Base-by-base conservation (phyloP, 2,888 invertebrate species). In the Trichogramma evanescens region DNA sequence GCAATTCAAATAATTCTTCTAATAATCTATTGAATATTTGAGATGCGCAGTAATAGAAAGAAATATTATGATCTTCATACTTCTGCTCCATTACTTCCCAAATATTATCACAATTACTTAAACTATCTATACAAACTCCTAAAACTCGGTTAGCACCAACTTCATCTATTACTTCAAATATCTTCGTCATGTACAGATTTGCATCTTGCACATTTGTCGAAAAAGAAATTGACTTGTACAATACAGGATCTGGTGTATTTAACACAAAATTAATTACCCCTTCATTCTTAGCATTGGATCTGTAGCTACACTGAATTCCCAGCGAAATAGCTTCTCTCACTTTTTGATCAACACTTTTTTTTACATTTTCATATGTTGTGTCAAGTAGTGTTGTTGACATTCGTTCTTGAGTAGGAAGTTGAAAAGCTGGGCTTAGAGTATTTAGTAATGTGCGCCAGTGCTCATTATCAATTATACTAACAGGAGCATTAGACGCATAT, bases 231-330 rank as follows among this genome's bases (percentile, higher is more conserved):
- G 66, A 66, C 60, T 65, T 64, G 46, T 66, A 68, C 54, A 70
- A 64, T 9, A 69, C 65, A 49, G 69, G 71, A 54, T 66, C 65
- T 54, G 68, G 70, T 7, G 70, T 69, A 42, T 63, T 69, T 26
- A 69, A 61, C 7, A 70, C 65, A 61, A 70, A 70, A 58, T 70
- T 68, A 45, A 70, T 66, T 9, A 70, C 66, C 6, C 68, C 66
- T 63, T 71, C 68, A 56, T 66, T 65, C 46, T 66, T 52, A 9
- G 65, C 53, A 62, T 67, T 67, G 44, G 64, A 60, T 49, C 65
- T 61, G 45, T 62, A 56, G 62, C 58, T 59, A 45, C 66, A 67
- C 54, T 68, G 66, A 6, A 67, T 49, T 39, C 68, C 66, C 6
- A 67, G 54, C 4, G 66, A 66, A 26, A 58, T 58, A 4, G 66